Conservation (phyloP, 2,888 invertebrate species). For the Osmoderma eremita region DNA sequence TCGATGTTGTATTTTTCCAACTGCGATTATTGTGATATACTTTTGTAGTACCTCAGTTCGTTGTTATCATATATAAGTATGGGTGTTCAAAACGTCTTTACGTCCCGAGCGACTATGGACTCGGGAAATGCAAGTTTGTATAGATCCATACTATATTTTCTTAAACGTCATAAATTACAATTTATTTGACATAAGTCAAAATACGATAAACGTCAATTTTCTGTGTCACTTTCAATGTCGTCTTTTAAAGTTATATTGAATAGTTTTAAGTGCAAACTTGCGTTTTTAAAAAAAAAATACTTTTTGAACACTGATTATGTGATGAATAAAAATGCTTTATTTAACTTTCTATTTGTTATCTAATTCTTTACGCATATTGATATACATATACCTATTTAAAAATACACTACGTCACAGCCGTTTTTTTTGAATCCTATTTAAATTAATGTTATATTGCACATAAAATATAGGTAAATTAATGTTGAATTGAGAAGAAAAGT, state of each 20-base stretch:
- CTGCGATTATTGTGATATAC: conserved; percentile 33
- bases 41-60: conserved; percentile 29
- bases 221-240: neutral
- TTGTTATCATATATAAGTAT: conserved; percentile 1
- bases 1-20: neutral
- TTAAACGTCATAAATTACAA: too few relatives aligned
- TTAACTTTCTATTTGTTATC: neutral
- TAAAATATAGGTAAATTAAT: neutral
- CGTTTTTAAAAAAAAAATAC: too few relatives aligned
- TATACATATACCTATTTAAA: neutral
- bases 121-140: neutral
- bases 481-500: too few relatives aligned
- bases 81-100: too few relatives aligned
- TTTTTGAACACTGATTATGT: neutral
- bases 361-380: neutral
- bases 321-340: neutral
- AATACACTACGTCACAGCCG: neutral
- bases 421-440: neutral
- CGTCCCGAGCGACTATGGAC: too few relatives aligned
- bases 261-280: too few relatives aligned
- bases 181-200: neutral
- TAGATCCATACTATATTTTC: neutral
- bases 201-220: neutral
- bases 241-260: too few relatives aligned
- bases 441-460: conserved; percentile 2